phyloP scores from a whole-genome alignment of 2,797 vertebrate genomes.

The Pantherophis alleghaniensis region DNA sequence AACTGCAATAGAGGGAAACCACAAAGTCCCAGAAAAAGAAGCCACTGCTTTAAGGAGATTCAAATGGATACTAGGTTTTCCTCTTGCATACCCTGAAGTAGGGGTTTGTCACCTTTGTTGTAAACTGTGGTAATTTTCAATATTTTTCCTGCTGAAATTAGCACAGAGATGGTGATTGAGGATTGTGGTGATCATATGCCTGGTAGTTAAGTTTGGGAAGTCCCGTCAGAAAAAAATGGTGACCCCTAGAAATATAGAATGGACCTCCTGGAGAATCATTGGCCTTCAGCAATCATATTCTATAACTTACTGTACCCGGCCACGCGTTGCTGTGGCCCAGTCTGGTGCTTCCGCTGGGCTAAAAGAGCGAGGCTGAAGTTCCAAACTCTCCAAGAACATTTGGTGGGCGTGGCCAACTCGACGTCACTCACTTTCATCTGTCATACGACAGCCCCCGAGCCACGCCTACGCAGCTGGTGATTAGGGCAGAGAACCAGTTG shows the following conservation, averaged over 20 bases:
- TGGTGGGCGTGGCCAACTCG: too few relatives aligned
- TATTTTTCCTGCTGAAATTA: not conserved
- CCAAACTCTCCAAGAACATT: too few relatives aligned
- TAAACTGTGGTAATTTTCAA: not conserved
- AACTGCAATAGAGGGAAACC: not conserved
- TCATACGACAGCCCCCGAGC: too few relatives aligned
- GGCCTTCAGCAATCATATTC: not conserved
- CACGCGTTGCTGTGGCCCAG: too few relatives aligned
- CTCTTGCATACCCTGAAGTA: not conserved
- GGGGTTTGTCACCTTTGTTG: not conserved
- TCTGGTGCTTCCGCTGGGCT: too few relatives aligned
- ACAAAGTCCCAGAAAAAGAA: not conserved
- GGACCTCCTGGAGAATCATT: not conserved
- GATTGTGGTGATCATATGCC: not conserved
- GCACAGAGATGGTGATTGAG: not conserved
- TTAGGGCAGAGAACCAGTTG: too few relatives aligned
- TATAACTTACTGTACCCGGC: too few relatives aligned
- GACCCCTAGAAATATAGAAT: not conserved
- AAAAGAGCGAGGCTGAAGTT: too few relatives aligned
- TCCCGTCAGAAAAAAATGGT: not conserved
- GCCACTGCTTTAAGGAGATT: not conserved
- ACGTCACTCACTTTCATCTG: too few relatives aligned
- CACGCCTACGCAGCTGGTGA: too few relatives aligned
- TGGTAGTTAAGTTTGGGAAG: not conserved
- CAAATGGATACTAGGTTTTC: not conserved